A percentile compares a stretch with the other conserved stretches of the same genome.
Evolutionary conservation across 2,797 vertebrate species (phyloP).

Genomic region (Channallabes apus): DNA sequence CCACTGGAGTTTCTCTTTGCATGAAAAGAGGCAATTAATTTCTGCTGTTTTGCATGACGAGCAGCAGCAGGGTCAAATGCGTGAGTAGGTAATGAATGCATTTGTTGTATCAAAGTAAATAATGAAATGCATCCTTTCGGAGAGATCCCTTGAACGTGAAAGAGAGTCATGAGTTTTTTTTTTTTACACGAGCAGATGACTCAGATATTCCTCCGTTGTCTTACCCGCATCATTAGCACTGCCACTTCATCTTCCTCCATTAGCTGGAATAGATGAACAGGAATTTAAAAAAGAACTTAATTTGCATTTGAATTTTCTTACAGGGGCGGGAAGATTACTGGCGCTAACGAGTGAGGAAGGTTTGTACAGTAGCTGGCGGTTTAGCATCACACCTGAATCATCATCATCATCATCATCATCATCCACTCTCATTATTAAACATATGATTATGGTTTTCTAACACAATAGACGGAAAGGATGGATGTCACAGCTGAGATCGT

Average conservation of each 20-base stretch:
- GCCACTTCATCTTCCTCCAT: slow-evolving; percentile 2
- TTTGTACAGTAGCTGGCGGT: neutral
- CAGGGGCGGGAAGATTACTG: too few relatives aligned
- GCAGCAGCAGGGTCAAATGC: slow-evolving; percentile 5
- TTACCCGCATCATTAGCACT: slow-evolving; percentile 2
- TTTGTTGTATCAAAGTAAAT: slow-evolving; percentile 7
- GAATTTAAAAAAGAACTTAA: too few relatives aligned
- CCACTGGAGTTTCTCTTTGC: slow-evolving; percentile 16
- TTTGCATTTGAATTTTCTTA: too few relatives aligned
- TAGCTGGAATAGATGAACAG: neutral
- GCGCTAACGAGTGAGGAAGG: neutral
- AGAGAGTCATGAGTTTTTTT: neutral
- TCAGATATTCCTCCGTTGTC: slow-evolving; percentile 20
- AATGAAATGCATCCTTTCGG: neutral
- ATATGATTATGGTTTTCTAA: neutral
- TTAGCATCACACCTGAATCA: neutral
- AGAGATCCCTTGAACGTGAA: neutral
- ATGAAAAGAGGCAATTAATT: slow-evolving; percentile 39
- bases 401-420: too few relatives aligned
- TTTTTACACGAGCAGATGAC: neutral
- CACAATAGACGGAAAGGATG: neutral
- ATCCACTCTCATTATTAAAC: neutral
- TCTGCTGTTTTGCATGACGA: slow-evolving; percentile 18
- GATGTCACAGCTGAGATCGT: neutral
- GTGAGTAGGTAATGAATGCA: neutral